Conservation (phyloP, 2,113 vertebrate genomes). For the Sarotherodon lohbergeri region DNA sequence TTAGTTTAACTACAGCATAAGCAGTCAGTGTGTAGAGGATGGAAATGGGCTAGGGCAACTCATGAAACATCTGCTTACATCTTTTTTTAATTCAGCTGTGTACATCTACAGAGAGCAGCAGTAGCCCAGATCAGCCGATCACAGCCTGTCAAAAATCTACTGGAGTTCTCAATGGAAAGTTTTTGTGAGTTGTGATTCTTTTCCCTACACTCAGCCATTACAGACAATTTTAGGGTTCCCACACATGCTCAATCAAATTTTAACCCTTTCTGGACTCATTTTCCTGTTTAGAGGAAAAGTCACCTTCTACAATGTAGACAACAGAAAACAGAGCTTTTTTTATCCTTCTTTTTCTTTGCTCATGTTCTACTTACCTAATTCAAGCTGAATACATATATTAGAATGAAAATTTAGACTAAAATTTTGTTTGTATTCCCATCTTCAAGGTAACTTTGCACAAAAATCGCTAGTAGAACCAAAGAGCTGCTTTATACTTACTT, state of each 20-base stretch:
- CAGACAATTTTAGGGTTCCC: not conserved
- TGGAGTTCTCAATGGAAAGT: not conserved
- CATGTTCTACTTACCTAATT: not conserved
- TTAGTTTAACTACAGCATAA: not conserved
- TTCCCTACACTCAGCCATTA: not conserved
- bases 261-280: not conserved
- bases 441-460: not conserved
- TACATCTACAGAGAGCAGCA: not conserved
- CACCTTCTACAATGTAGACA: not conserved
- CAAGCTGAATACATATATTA: not conserved
- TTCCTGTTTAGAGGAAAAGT: not conserved
- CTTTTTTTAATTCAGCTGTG: not conserved
- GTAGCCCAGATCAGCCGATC: not conserved
- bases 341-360: not conserved
- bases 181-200: not conserved
- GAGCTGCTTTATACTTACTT: not conserved
- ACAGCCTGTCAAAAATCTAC: not conserved
- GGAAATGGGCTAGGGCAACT: not conserved
- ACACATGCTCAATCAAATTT: not conserved
- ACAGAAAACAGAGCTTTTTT: not conserved
- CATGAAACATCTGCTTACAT: not conserved
- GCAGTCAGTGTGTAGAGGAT: not conserved
- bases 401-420: not conserved
- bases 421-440: not conserved
- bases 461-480: not conserved